Evolutionary conservation across 2,113 vertebrate genomes (phyloP), one percentile per base, ranked within the genome.

Genomic region (Platysternon megacephalum): DNA sequence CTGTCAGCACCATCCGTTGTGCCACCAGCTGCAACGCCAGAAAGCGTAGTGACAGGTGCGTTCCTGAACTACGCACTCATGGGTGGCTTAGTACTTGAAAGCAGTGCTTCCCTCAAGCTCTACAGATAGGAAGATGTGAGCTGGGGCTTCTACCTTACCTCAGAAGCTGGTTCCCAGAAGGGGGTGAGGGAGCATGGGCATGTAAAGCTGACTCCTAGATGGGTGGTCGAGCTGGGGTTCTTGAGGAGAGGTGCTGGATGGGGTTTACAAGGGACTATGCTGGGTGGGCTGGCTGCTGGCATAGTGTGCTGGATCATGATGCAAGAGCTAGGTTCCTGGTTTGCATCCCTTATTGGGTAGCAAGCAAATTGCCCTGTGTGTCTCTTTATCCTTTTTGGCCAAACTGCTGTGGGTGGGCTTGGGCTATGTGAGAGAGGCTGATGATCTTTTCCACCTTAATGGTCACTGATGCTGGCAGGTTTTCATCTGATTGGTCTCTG

Each of bases 11-110:
- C 98, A 90, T 94, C 98, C 94, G 96, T 98, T 98, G 98, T 98
- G 98, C 98, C 98, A 88, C 97, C 98, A 97, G 96, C 98, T 97
- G 98, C 98, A 97, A 98, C 98, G 97, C 68, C 98, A 97, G 98
- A 98, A 93, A 98, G 96, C 93, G 53, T 98, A 98, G 98, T 95
- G 97, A 98, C 98, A 98, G 98, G 98, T 98, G 98, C 95, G 98
- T 98, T 74, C 91, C 93, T 97, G 91, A 96, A 95, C 97, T 91
- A 94, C 89, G 91, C 97, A 97, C 96, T 95, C 95, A 0, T 94
- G 96, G 97, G 78, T 95, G 84, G 3, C 65, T 17, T 95, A 88
- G 87, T 92, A 97, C 87, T 96, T 90, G 88, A 94, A 94, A 61
- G 76, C 87, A 95, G 96, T 83, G 24, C 42, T 84, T 89, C 35